Conservation (phyloP, 2,888 invertebrate species). For the Ligdia adustata region DNA sequence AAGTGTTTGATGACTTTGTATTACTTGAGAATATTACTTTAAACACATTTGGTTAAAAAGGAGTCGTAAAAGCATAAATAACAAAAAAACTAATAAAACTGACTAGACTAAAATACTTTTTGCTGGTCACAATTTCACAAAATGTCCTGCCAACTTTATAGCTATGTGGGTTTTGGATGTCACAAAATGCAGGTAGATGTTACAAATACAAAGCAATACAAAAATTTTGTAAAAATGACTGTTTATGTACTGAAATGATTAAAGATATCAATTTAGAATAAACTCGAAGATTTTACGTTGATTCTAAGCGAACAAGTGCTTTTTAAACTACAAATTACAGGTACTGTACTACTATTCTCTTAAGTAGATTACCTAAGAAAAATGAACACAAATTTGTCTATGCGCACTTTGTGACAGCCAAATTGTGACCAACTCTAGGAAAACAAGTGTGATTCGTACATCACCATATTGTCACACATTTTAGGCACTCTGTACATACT, state of each 20-base stretch:
- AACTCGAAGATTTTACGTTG: neutral
- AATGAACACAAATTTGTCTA: slow-evolving; percentile 8
- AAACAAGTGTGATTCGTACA: slow-evolving; percentile 57
- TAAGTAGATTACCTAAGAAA: neutral
- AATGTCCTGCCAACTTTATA: neutral
- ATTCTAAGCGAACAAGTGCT: neutral
- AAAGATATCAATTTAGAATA: neutral
- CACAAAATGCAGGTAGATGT: slow-evolving; percentile 1
- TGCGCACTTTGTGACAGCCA: slow-evolving; percentile 31
- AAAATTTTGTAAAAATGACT: too few species aligned
- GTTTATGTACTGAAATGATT: too few species aligned
- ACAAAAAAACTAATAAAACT: slow-evolving; percentile 18
- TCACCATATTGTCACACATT: slow-evolving; percentile 75
- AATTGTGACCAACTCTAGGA: slow-evolving; percentile 24
- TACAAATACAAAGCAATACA: too few species aligned
- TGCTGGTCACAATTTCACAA: slow-evolving; percentile 22
- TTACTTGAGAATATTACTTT: too few species aligned
- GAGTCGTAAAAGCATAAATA: slow-evolving; percentile 15
- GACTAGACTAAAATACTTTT: slow-evolving; percentile 31
- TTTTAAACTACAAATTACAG: neutral
- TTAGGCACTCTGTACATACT: slow-evolving; percentile 71
- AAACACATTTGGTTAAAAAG: neutral
- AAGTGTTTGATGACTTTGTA: too few species aligned
- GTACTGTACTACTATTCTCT: too few species aligned
- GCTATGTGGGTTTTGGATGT: neutral